phyloP scores from a whole-genome alignment of 64 coral and sea anemone genomes.

The Cladopsammia gracilis region DNA sequence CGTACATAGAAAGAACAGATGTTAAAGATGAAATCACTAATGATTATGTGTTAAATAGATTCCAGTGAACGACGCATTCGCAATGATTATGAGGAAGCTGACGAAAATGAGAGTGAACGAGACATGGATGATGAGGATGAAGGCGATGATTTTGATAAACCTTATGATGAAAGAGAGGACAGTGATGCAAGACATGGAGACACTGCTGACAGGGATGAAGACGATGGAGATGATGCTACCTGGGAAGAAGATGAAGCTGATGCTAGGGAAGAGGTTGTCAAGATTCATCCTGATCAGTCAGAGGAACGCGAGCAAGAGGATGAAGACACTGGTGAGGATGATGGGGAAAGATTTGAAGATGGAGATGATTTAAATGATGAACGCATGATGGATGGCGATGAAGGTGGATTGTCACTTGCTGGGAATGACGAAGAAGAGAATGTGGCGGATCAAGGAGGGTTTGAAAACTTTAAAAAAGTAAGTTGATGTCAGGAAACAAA shows the following conservation, averaged over 20 bases:
- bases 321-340: neutral
- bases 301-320: constrained; percentile 2
- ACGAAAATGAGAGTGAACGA: neutral
- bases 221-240: neutral
- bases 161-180: neutral
- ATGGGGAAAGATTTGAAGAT: neutral
- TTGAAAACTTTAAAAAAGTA: constrained; percentile 9
- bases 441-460: neutral
- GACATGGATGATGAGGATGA: neutral
- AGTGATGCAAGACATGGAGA: neutral
- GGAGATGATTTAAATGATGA: constrained; percentile 15
- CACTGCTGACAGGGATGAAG: constrained; percentile 18
- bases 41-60: neutral
- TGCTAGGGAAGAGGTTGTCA: constrained; percentile 9
- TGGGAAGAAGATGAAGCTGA: neutral
- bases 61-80: neutral
- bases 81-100: neutral
- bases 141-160: neutral
- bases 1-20: no score
- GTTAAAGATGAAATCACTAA: neutral
- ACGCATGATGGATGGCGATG: constrained; percentile 18
- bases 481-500: neutral
- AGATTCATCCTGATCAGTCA: neutral
- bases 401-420: constrained; percentile 9
- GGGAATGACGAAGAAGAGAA: neutral